Base-by-base conservation (phyloP, 2,113 vertebrate species). In the Pygoscelis antarcticus region DNA sequence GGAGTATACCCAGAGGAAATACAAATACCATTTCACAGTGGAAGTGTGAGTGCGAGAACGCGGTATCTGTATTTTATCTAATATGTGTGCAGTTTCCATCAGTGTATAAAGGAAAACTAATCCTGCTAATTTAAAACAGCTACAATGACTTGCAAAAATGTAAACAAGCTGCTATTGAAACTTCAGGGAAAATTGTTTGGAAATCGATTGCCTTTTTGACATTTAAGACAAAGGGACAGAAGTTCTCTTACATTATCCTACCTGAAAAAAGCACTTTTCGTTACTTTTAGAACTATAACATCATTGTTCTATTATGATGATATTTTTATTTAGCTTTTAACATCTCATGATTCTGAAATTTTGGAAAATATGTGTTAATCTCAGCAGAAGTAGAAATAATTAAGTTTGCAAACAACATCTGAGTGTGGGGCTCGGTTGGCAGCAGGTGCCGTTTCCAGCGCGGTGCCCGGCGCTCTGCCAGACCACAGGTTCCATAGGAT, bases 21-120 rank as follows among this genome's bases (percentile, higher is more conserved):
- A 93, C 74, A 96, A 92, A 96, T 82, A 89, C 69, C 61, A 76
- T 83, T 95, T 90, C 84, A 74, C 96, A 91, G 84, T 49, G 29
- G n/a, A 74, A 91, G 69, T 69, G 82, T 77, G 85, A 93, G 61
- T 72, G 83, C 0, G 3, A 94, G 79, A 96, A 66, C 46, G 57
- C 58, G 47, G 58, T 27, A 87, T 72, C 87, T 87, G 36, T 82
- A 52, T 90, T 94, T 91, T 74, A 66, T 57, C 71, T 86, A 90
- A 72, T 96, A 90, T 77, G 69, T 86, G n/a, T 91, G 62, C 83
- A 51, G 64, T 29, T 86, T 85, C 62, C 46, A 22, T 40, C 72
- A 65, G 30, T 60, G 27, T 47, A 47, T 62, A 85, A 76, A 91
- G 46, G 44, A 66, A 95, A 74, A 54, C 0, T 7, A 80, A 80